Evolutionary conservation across 2,888 invertebrate genomes (phyloP), one percentile per base, ranked within the genome.

Genomic region (Tipula confusa): DNA sequence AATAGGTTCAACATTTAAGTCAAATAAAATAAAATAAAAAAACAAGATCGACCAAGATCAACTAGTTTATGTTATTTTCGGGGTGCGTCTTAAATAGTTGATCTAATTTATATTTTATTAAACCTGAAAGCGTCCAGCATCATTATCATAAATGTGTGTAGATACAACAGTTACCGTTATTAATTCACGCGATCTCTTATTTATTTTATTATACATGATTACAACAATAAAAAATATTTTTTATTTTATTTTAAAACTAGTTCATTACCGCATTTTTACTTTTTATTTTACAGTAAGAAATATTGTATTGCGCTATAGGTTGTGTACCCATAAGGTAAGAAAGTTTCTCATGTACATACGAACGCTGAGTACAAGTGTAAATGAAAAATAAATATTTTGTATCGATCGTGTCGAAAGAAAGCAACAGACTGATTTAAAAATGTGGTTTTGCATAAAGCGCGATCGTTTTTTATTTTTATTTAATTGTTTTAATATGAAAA

Each of bases 241-340:
- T 15, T 15, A 38, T 15, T n/a, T 5, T 15, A 43, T 15, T 29
- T n/a, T 6, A 15, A 80, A 80, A 80, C 80, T 80, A 80, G 80
- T 80, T 80, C 80, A 80, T 80, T 80, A 80, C 29, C 80, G 80
- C 80, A 80, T 80, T 29, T 80, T 80, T 80, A 29, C 29, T 29
- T 80, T 80, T 29, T 13, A 29, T 80, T n/a, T 29, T 80, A 80
- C 29, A 64, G 64, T 24, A 64, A 64, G 64, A 64, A 64, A 64
- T 64, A 43, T 9, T 36, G 36, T 36, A 11, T 36, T 36, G 9
- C 11, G 9, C 15, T n/a, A n/a, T n/a, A n/a, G n/a, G n/a, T 15
- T 24, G 2, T 64, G 24, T 64, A 48, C 0, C 9, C n/a, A 24
- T 24, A 64, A 64, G 64, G 64, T 64, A 64, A n/a, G n/a, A n/a